Conservation (phyloP, 1,140 invertebrate genomes). For the Sinella curviseta region DNA sequence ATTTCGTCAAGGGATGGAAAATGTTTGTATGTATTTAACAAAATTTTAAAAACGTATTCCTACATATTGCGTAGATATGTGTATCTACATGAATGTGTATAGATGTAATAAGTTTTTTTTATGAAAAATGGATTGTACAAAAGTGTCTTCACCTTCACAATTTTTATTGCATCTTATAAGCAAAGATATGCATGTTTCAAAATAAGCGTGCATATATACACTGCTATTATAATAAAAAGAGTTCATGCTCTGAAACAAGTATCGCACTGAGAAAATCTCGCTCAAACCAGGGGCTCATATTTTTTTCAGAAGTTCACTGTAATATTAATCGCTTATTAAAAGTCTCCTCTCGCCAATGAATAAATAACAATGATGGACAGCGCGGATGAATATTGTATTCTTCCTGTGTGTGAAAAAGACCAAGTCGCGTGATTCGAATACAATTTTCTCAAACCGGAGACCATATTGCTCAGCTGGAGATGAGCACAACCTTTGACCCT, state of each 20-base stretch:
- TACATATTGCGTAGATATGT: too few relatives aligned
- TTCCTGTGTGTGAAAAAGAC: constrained; percentile 22
- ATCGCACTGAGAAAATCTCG: constrained; percentile 20
- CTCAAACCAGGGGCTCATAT: neutral
- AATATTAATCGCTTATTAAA: constrained; percentile 46
- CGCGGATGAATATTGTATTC: constrained; percentile 42
- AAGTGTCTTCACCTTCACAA: too few relatives aligned
- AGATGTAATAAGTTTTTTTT: too few relatives aligned
- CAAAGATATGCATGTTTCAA: too few relatives aligned
- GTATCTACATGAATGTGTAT: too few relatives aligned
- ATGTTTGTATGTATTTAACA: too few relatives aligned
- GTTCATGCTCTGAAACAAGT: neutral
- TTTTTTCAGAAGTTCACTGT: neutral
- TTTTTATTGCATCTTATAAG: too few relatives aligned
- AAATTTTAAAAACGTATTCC: too few relatives aligned
- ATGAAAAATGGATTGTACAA: too few relatives aligned
- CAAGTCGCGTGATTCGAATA: constrained; percentile 47
- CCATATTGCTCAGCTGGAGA: constrained; percentile 47
- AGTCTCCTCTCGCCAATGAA: constrained; percentile 26
- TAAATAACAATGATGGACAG: constrained; percentile 48
- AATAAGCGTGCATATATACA: too few relatives aligned
- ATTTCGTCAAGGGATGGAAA: too few relatives aligned
- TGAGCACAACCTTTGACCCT: constrained; percentile 48
- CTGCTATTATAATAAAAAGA: neutral
- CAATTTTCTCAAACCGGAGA: constrained; percentile 36